phyloP scores from a whole-genome alignment of 1,140 invertebrate genomes.

The Hermatobates lingyangjiaoensis region DNA sequence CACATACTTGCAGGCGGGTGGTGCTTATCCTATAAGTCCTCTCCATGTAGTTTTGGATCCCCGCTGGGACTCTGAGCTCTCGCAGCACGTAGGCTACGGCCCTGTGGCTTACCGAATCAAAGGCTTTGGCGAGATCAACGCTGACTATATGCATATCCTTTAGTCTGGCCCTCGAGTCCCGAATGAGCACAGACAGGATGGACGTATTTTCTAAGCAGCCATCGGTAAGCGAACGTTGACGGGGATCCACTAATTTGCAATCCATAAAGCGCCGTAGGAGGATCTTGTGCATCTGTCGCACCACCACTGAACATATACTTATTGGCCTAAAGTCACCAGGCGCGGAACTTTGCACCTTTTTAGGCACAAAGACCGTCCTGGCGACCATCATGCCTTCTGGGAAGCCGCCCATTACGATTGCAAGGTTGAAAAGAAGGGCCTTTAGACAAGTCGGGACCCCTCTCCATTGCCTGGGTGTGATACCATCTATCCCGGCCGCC shows the following conservation, averaged over 20 bases:
- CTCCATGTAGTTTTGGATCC: too few relatives aligned
- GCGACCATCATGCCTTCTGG: conserved; percentile 26
- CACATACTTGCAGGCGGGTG: neutral
- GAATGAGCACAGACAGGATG: neutral
- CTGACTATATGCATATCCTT: neutral
- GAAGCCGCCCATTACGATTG: conserved; percentile 53
- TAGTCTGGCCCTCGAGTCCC: neutral
- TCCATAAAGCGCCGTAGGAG: neutral
- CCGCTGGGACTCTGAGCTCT: too few relatives aligned
- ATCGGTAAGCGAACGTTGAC: neutral
- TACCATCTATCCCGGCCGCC: too few relatives aligned
- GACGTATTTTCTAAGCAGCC: neutral
- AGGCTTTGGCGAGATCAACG: neutral
- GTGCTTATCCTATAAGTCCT: too few relatives aligned
- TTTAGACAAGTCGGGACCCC: too few relatives aligned
- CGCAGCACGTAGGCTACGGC: too few relatives aligned
- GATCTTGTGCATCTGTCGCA: neutral
- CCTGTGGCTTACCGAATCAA: neutral
- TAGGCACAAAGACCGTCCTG: conserved; percentile 36
- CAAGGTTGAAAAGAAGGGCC: too few relatives aligned
- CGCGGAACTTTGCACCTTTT: too few relatives aligned
- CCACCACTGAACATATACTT: neutral
- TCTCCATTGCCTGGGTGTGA: too few relatives aligned
- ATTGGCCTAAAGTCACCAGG: neutral
- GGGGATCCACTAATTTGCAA: neutral